Evolutionary conservation across 2,888 invertebrate genomes (phyloP).

Genomic region (Yponomeuta malinellus): DNA sequence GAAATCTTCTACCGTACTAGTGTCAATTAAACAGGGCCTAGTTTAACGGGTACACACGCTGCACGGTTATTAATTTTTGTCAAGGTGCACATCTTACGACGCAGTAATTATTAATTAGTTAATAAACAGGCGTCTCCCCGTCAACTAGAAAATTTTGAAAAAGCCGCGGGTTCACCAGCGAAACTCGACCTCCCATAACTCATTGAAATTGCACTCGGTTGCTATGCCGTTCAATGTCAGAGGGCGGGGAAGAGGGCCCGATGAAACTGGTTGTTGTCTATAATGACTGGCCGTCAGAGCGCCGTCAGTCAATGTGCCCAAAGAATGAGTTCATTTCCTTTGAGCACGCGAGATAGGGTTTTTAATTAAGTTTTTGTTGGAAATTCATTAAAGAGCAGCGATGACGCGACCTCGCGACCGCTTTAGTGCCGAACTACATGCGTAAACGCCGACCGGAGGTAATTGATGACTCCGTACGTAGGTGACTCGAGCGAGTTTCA

Average conservation of each 20-base stretch:
- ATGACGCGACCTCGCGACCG: constrained; percentile 40
- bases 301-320: constrained; percentile 66
- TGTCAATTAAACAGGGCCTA: no score
- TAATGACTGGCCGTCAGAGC: constrained; percentile 68
- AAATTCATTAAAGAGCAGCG: constrained; percentile 68
- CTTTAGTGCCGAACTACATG: constrained; percentile 40
- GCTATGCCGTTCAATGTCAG: constrained; percentile 36
- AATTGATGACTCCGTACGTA: constrained; percentile 53
- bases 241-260: constrained; percentile 41
- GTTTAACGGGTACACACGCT: not conserved
- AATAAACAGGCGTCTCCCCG: constrained; percentile 55
- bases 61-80: constrained; percentile 12
- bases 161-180: constrained; percentile 50
- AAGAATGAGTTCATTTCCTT: constrained; percentile 76
- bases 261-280: constrained; percentile 42
- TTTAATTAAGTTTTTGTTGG: constrained; percentile 76
- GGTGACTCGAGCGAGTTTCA: constrained; percentile 15
- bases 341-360: constrained; percentile 72
- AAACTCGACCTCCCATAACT: constrained; percentile 45
- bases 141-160: constrained; percentile 58
- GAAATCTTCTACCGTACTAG: no score
- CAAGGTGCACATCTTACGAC: constrained; percentile 35
- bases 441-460: constrained; percentile 54
- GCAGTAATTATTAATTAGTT: constrained; percentile 61
- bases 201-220: constrained; percentile 36